Conservation (phyloP, 2,113 vertebrate genomes). For the Triplophysa siluroides region DNA sequence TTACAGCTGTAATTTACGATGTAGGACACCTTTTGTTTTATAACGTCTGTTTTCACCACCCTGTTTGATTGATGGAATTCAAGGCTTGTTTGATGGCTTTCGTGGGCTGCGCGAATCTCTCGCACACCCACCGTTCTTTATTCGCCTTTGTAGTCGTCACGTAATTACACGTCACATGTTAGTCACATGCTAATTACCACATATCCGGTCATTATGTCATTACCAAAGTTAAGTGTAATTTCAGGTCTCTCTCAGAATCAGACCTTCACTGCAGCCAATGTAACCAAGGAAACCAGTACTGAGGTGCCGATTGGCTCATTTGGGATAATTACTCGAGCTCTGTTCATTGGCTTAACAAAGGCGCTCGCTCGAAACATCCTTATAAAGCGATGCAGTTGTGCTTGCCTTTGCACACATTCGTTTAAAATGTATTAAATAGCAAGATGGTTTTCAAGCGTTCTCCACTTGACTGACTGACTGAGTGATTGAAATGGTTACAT, state of each 20-base stretch:
- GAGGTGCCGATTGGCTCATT: slow-evolving; percentile 41
- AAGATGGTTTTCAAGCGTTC: slow-evolving; percentile 6
- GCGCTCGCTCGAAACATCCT: slow-evolving; percentile 23
- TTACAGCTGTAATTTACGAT: slow-evolving; percentile 29
- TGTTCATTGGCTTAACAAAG: slow-evolving; percentile 41
- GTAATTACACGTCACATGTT: slow-evolving; percentile 46
- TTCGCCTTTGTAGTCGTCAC: slow-evolving; percentile 35
- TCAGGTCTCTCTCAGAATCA: slow-evolving; percentile 28
- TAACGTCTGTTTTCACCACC: slow-evolving; percentile 11
- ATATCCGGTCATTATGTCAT: slow-evolving; percentile 41
- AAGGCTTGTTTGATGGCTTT: slow-evolving; percentile 34
- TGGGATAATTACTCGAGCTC: slow-evolving; percentile 39
- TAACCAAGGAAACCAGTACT: slow-evolving; percentile 52
- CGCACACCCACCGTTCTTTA: neutral
- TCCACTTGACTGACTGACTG: neutral
- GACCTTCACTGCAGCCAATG: slow-evolving; percentile 35
- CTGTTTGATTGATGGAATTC: slow-evolving; percentile 36
- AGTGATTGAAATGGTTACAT: slow-evolving; percentile 13
- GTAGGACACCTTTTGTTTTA: slow-evolving; percentile 38
- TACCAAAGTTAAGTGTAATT: slow-evolving; percentile 45
- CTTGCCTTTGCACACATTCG: neutral
- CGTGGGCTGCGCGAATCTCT: neutral
- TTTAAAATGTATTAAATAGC: slow-evolving; percentile 3
- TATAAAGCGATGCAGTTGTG: neutral
- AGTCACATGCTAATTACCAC: slow-evolving; percentile 44